Percentiles rank a stretch among this genome's conserved stretches.
Conservation (phyloP, 2,888 invertebrate genomes). For the Salticus scenicus region DNA sequence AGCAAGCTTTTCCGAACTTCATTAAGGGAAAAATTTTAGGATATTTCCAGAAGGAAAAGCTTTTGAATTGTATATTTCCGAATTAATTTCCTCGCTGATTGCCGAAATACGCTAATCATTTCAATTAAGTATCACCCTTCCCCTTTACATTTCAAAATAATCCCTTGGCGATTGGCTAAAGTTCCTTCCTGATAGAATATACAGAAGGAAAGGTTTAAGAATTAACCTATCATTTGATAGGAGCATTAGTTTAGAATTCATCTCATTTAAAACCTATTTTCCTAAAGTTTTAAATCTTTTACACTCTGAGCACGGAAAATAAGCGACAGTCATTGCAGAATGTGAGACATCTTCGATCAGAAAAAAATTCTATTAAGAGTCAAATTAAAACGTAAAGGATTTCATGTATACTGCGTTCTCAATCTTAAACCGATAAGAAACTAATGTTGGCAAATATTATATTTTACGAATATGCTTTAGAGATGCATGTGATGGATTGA, state of each 20-base stretch:
- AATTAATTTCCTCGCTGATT: not conserved
- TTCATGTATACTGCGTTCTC: too few species aligned
- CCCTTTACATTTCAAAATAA: not conserved
- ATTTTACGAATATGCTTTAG: too few species aligned
- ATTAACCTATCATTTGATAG: slow-evolving; percentile 43
- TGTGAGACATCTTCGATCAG: too few species aligned
- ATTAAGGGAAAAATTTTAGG: not conserved
- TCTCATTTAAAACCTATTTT: slow-evolving; percentile 39
- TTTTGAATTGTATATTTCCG: not conserved
- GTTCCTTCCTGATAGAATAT: not conserved
- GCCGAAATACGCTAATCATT: not conserved
- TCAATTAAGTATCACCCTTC: not conserved
- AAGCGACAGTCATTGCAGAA: too few species aligned
- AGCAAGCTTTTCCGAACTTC: too few species aligned
- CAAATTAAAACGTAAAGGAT: too few species aligned
- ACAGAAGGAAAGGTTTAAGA: not conserved
- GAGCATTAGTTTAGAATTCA: slow-evolving; percentile 24
- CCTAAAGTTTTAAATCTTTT: not conserved
- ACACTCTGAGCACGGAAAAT: slow-evolving; percentile 16
- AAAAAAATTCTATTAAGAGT: too few species aligned
- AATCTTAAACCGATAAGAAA: too few species aligned
- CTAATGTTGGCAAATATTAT: too few species aligned
- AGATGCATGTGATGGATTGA: too few species aligned
- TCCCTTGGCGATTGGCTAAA: not conserved
- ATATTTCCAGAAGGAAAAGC: not conserved